Evolutionary conservation across 2,113 vertebrate genomes (phyloP).

Genomic region (Halcyon malimbica): DNA sequence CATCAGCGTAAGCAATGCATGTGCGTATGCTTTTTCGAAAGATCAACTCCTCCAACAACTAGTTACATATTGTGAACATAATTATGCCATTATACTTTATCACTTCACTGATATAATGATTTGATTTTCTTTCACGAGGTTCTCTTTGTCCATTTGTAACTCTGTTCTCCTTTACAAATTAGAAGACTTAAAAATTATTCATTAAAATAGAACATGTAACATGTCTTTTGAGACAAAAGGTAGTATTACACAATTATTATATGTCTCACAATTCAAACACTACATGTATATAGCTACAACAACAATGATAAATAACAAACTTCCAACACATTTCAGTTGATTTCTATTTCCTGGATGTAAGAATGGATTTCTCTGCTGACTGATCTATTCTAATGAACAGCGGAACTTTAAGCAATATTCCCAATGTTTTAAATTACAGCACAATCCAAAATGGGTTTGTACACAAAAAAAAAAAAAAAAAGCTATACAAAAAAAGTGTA

Average conservation of each 20-base stretch:
- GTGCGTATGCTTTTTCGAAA: background rate
- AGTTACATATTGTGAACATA: background rate
- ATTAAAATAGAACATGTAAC: background rate
- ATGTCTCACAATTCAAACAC: background rate
- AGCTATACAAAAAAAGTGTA: background rate
- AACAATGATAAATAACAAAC: background rate
- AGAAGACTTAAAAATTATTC: background rate
- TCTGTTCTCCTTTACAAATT: background rate
- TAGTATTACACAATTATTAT: background rate
- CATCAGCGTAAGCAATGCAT: accelerated
- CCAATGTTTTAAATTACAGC: background rate
- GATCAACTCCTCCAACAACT: background rate
- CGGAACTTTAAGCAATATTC: background rate
- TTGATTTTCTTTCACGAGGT: background rate
- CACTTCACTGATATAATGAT: background rate
- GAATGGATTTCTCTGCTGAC: background rate
- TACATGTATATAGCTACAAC: background rate
- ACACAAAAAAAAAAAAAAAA: background rate
- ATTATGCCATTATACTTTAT: background rate
- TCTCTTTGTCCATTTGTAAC: background rate
- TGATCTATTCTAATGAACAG: background rate
- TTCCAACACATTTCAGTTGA: background rate
- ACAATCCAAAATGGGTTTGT: background rate
- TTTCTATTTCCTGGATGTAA: background rate
- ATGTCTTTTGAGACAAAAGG: background rate